phyloP scores from a whole-genome alignment of 2,797 vertebrate genomes.

The Thalassophryne amazonica region DNA sequence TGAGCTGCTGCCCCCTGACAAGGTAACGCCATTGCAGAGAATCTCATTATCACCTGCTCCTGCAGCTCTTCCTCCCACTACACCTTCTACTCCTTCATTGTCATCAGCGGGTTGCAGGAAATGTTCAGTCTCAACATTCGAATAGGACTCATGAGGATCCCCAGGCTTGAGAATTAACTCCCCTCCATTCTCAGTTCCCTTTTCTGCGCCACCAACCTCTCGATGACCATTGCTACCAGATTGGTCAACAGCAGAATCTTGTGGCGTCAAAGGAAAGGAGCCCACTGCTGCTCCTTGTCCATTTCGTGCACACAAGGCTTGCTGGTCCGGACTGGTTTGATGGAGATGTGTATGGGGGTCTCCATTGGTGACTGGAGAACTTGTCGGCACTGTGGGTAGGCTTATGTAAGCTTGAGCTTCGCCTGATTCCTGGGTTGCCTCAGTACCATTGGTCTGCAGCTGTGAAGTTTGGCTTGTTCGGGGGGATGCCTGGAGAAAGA shows the following conservation, averaged over 20 bases:
- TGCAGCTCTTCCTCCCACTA: conserved; percentile 22
- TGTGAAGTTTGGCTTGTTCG: conserved; percentile 72
- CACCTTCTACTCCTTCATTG: conserved; percentile 51
- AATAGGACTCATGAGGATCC: conserved; percentile 83
- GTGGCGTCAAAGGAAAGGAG: conserved; percentile 51
- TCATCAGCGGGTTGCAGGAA: conserved; percentile 82
- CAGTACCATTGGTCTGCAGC: conserved; percentile 69
- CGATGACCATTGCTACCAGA: conserved; percentile 75
- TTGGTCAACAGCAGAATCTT: conserved; percentile 46
- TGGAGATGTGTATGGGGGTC: conserved; percentile 67
- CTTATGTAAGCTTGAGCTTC: conserved; percentile 70
- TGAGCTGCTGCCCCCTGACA: conserved; percentile 56
- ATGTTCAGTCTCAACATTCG: conserved; percentile 80
- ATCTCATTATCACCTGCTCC: conserved; percentile 55
- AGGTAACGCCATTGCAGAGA: conserved; percentile 74
- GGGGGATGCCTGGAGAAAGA: conserved; percentile 92
- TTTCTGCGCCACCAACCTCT: conserved; percentile 84
- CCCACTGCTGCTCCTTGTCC: conserved; percentile 33
- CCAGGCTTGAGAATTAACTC: conserved; percentile 87
- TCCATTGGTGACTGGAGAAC: conserved; percentile 70
- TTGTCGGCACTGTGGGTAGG: conserved; percentile 64
- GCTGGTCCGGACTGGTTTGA: conserved; percentile 68
- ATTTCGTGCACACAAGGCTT: conserved; percentile 66
- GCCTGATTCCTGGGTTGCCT: conserved; percentile 58
- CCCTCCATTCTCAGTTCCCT: conserved; percentile 66